Evolutionary conservation across 2,113 vertebrate species (phyloP).

Genomic region (Daphoenositta chrysoptera): DNA sequence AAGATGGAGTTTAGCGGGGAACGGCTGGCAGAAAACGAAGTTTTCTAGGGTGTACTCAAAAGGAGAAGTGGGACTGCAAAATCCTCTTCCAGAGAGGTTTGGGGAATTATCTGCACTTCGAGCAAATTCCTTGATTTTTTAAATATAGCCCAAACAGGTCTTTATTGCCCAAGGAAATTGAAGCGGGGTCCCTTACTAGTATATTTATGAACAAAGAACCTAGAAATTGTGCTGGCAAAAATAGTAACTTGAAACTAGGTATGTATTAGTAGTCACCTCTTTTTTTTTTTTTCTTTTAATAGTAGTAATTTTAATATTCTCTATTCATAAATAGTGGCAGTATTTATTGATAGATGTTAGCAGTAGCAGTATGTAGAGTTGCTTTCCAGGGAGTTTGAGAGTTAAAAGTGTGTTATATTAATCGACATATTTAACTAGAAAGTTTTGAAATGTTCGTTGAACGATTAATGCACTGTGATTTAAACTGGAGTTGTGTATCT

Average conservation of each 20-base stretch:
- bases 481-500: background rate
- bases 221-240: background rate
- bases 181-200: accelerated
- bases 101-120: background rate
- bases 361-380: background rate
- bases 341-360: background rate
- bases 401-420: background rate
- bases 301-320: background rate
- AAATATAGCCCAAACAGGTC: background rate
- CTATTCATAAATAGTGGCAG: background rate
- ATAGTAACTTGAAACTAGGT: background rate
- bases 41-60: background rate
- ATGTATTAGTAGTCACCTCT: background rate
- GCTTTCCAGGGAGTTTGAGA: background rate
- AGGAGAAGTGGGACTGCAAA: background rate
- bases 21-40: background rate
- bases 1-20: too few species aligned
- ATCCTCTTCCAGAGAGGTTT: background rate
- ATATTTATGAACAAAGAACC: accelerated
- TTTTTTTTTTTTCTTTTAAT: background rate
- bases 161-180: accelerated
- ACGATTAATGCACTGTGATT: background rate
- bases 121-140: background rate
- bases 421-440: background rate
- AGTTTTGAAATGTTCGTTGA: accelerated